A percentile compares a stretch with the other conserved stretches of the same genome.
Evolutionary conservation across 2,888 invertebrate genomes (phyloP).

Genomic region (Watsonalla binaria): DNA sequence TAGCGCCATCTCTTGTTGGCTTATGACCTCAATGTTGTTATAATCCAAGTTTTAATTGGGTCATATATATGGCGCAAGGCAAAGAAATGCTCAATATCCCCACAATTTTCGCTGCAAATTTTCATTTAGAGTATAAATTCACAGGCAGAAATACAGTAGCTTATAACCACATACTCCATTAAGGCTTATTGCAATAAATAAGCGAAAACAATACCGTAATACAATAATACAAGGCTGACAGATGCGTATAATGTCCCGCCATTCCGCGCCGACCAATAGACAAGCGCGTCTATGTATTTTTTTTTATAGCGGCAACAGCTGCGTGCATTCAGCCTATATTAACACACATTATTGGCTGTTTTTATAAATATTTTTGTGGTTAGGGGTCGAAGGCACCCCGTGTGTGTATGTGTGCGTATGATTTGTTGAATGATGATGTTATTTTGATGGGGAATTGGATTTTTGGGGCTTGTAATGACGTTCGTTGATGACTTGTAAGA

Average conservation of each 20-base stretch:
- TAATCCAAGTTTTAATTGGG: no score
- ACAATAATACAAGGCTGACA: constrained; percentile 62
- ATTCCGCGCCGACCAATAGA: constrained; percentile 50
- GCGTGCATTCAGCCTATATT: constrained; percentile 53
- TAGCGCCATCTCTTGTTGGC: no score
- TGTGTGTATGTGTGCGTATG: constrained; percentile 12
- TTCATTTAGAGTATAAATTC: no score
- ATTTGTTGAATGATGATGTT: constrained; percentile 30
- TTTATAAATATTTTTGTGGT: constrained; percentile 41
- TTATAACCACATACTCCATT: not conserved
- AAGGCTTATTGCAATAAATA: not conserved
- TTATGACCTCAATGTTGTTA: no score
- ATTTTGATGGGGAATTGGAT: constrained; percentile 39
- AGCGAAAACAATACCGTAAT: not conserved
- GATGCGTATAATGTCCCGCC: constrained; percentile 66
- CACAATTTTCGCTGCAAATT: no score
- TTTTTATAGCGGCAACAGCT: constrained; percentile 62
- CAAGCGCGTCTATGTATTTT: constrained; percentile 34
- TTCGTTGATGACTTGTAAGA: constrained; percentile 10
- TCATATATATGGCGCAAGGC: no score
- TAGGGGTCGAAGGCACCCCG: not conserved
- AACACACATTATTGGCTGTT: constrained; percentile 67
- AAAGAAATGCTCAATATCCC: no score
- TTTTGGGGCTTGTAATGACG: constrained; percentile 29
- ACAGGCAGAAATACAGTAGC: no score